A percentile compares a stretch with the other conserved stretches of the same genome.
Conservation (phyloP, 2,113 vertebrate species). For the Myodes glareolus region DNA sequence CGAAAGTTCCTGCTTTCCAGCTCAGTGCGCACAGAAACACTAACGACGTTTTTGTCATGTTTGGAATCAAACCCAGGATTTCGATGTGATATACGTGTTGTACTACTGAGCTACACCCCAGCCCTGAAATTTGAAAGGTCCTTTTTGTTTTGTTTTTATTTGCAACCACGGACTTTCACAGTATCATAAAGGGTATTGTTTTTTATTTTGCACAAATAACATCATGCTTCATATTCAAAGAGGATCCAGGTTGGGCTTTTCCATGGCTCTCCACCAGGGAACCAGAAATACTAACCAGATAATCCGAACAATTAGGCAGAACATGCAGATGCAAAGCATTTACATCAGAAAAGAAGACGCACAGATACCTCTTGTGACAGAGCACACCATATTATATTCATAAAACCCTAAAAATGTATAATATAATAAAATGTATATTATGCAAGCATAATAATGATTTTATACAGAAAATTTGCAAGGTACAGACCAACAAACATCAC, state of each 20-base stretch:
- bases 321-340: not conserved
- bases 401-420: not conserved
- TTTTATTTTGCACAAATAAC: not conserved
- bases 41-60: not conserved
- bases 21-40: not conserved
- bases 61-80: not conserved
- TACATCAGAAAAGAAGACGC: not conserved
- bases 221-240: not conserved
- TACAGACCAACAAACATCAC: not conserved
- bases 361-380: too few species aligned
- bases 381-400: not conserved
- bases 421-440: too few species aligned
- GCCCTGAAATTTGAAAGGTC: not conserved
- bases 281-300: not conserved
- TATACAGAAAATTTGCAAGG: not conserved
- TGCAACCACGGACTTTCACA: not conserved
- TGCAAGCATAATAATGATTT: not conserved
- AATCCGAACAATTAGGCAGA: not conserved
- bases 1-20: not conserved
- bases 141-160: not conserved
- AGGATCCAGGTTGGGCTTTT: not conserved
- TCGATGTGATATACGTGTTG: too few species aligned
- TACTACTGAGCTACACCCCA: not conserved
- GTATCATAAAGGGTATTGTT: not conserved
- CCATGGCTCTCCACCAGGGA: not conserved